These are phyloP conservation scores for Pachycephus smyrnensis DNA, from an alignment of 2,888 invertebrate species.

Conservation along the genomic window DNA sequence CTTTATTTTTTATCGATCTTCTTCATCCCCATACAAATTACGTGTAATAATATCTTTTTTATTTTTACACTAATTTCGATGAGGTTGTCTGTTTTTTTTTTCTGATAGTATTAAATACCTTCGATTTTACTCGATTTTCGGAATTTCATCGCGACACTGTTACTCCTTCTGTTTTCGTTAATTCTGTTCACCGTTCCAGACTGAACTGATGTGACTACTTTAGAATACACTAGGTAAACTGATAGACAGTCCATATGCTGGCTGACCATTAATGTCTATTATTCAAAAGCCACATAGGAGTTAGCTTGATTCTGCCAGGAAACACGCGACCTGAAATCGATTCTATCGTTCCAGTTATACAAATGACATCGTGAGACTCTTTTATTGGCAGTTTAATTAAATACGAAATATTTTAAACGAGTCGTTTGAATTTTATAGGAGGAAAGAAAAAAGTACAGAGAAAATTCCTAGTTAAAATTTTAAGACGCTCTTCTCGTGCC, in stretches of 20 bases:
- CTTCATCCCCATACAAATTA: too few species aligned
- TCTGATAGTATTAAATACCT: not conserved
- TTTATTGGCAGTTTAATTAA: not conserved
- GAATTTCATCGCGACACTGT: not conserved
- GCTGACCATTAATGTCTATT: not conserved
- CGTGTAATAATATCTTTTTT: too few species aligned
- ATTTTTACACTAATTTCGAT: not conserved
- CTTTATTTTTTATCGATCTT: too few species aligned
- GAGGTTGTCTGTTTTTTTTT: not conserved
- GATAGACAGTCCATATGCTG: not conserved
- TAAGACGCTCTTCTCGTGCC: not conserved
- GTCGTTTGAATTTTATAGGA: not conserved
- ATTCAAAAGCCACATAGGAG: not conserved
- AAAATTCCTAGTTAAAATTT: not conserved
- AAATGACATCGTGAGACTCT: not conserved
- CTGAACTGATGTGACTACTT: not conserved
- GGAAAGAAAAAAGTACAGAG: not conserved
- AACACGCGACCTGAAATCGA: slow-evolving; percentile 65
- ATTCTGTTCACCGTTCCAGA: not conserved
- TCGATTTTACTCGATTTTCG: not conserved
- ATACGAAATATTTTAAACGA: not conserved
- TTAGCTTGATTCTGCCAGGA: slow-evolving; percentile 51
- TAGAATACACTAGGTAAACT: not conserved
- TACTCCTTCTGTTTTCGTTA: not conserved
- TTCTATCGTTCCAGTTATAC: not conserved